These are phyloP conservation scores for Ectemnius lituratus DNA, from an alignment of 2,888 invertebrate species.

Conservation along the genomic window DNA sequence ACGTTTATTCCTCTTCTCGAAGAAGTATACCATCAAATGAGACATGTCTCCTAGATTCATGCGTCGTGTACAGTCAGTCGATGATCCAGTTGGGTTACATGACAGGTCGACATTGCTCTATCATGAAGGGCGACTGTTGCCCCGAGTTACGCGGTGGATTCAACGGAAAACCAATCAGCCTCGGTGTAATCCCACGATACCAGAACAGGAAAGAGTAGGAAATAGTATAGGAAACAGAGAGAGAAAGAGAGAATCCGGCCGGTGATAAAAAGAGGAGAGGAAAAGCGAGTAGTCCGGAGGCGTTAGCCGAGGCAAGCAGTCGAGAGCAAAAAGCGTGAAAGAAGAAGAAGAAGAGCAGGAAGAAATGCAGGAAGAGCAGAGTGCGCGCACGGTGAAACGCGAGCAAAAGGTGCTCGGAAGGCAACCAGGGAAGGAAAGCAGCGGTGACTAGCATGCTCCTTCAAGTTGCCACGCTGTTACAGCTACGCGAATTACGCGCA, in stretches of 20 bases:
- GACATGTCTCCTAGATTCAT: too few species aligned
- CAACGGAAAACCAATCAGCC: too few species aligned
- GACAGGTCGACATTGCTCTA: too few species aligned
- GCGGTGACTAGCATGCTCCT: slow-evolving; percentile 51
- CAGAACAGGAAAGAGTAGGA: background rate
- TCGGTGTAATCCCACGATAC: background rate
- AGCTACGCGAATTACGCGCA: slow-evolving; percentile 39
- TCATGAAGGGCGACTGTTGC: too few species aligned
- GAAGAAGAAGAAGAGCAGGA: slow-evolving; percentile 27
- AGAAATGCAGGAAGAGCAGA: slow-evolving; percentile 63
- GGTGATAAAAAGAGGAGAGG: slow-evolving; percentile 17
- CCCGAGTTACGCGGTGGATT: too few species aligned
- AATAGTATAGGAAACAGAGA: slow-evolving; percentile 2
- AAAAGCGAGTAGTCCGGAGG: slow-evolving; percentile 4
- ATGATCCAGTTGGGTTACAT: too few species aligned
- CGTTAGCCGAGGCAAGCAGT: background rate
- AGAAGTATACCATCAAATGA: too few species aligned
- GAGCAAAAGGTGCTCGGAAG: slow-evolving; percentile 52
- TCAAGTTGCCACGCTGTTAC: slow-evolving; percentile 30
- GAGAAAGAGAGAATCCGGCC: background rate
- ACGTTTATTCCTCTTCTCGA: too few species aligned
- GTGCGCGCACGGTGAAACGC: slow-evolving; percentile 33
- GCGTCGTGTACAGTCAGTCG: too few species aligned
- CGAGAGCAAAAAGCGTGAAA: slow-evolving; percentile 37
- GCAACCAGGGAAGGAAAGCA: background rate